These are phyloP conservation scores for Drosophila lacteicornis DNA, from an alignment of 1,140 invertebrate genomes.

Conservation along the genomic window DNA sequence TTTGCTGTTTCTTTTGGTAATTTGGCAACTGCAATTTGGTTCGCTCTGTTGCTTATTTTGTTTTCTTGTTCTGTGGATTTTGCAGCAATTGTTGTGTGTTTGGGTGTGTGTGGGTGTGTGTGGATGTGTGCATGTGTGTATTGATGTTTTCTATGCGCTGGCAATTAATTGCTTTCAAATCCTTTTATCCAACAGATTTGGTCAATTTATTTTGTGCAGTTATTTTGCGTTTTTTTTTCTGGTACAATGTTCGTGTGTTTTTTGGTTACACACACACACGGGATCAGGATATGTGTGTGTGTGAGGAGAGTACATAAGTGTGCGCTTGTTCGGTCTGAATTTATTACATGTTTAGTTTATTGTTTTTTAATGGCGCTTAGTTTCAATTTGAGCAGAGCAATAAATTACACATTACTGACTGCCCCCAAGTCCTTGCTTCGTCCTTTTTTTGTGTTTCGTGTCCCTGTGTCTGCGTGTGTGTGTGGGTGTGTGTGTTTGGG, in stretches of 20 bases:
- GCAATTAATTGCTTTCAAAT: conserved; percentile 83
- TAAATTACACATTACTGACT: conserved; percentile 78
- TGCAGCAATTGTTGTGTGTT: conserved; percentile 18
- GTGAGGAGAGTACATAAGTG: conserved; percentile 4
- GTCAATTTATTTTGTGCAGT: conserved; percentile 79
- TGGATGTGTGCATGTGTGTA: conserved; percentile 10
- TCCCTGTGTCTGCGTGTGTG: neutral
- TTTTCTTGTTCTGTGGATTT: conserved; percentile 23
- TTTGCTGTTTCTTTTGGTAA: conserved; percentile 6
- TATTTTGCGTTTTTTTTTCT: conserved; percentile 53
- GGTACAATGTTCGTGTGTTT: conserved; percentile 22
- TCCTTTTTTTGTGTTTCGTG: conserved; percentile 12
- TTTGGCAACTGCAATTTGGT: conserved; percentile 30
- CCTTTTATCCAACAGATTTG: conserved; percentile 82
- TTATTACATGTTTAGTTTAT: conserved; percentile 82
- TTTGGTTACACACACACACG: conserved; percentile 10
- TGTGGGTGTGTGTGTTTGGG: neutral
- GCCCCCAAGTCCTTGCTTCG: conserved; percentile 16
- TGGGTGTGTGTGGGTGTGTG: neutral
- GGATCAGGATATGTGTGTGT: conserved; percentile 3
- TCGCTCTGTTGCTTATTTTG: conserved; percentile 17
- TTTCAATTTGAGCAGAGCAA: conserved; percentile 78
- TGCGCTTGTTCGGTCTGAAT: conserved; percentile 49
- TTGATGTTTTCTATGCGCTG: conserved; percentile 65
- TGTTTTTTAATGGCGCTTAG: conserved; percentile 81